Conservation (phyloP, 2,797 vertebrate species). For the Catostomus latipinnis region DNA sequence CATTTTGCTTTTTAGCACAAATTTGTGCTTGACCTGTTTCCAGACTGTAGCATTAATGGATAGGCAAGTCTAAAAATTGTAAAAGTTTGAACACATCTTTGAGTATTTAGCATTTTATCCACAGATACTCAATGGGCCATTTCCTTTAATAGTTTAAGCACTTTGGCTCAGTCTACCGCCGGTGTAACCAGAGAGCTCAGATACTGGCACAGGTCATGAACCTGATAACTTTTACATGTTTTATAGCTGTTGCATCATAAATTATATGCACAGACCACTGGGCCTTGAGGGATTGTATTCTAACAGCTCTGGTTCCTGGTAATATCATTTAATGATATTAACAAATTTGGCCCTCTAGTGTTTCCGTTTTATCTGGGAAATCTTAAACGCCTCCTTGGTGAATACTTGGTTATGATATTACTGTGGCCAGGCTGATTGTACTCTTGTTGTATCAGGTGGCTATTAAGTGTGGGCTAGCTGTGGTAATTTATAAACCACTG, state of each 20-base stretch:
- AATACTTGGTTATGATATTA: slow-evolving; percentile 97
- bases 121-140: slow-evolving; percentile 86
- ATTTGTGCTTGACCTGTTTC: neutral
- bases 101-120: neutral
- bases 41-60: neutral
- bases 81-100: neutral
- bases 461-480: slow-evolving; percentile 78
- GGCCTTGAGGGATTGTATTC: slow-evolving; percentile 89
- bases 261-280: slow-evolving; percentile 92
- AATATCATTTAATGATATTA: slow-evolving; percentile 99
- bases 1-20: neutral
- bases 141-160: slow-evolving; percentile 95
- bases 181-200: slow-evolving; percentile 86
- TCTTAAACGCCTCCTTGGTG: slow-evolving; percentile 96
- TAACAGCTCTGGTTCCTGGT: slow-evolving; percentile 93
- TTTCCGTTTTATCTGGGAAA: slow-evolving; percentile 97
- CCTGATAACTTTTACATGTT: slow-evolving; percentile 97
- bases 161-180: slow-evolving; percentile 81
- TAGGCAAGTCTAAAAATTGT: neutral
- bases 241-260: slow-evolving; percentile 98
- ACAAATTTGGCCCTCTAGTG: slow-evolving; percentile 96
- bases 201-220: slow-evolving; percentile 87
- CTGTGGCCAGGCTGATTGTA: slow-evolving; percentile 83
- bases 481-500: slow-evolving; percentile 78
- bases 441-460: slow-evolving; percentile 82